Percentiles rank a stretch among this genome's conserved stretches.
phyloP scores from a whole-genome alignment of 2,888 invertebrate genomes.

The Gryllus longicercus region DNA sequence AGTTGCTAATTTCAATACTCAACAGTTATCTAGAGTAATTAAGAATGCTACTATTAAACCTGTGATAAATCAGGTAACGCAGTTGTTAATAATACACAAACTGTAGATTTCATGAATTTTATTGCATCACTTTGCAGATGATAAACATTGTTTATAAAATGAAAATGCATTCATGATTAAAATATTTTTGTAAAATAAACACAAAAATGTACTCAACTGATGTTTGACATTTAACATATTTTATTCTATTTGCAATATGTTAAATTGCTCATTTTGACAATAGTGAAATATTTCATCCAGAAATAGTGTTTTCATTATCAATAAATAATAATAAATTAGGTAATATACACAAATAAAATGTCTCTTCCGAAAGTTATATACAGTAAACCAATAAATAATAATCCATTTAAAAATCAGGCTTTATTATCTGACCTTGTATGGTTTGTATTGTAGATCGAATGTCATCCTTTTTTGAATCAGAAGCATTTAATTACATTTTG shows the following conservation, averaged over 20 bases:
- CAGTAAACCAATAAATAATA: neutral
- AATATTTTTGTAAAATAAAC: too few relatives aligned
- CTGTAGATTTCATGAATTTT: too few relatives aligned
- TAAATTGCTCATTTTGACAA: too few relatives aligned
- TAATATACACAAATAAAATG: neutral
- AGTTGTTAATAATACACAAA: neutral
- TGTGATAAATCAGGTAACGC: slow-evolving; percentile 38
- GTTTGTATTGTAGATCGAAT: neutral
- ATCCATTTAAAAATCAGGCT: neutral
- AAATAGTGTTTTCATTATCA: too few relatives aligned
- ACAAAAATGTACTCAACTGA: too few relatives aligned
- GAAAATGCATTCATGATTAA: too few relatives aligned
- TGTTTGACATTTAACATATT: too few relatives aligned
- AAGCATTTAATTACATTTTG: neutral
- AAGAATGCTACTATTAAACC: slow-evolving; percentile 43
- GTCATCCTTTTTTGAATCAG: neutral
- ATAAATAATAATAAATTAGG: neutral
- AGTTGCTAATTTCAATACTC: slow-evolving; percentile 52
- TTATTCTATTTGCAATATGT: too few relatives aligned
- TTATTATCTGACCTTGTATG: neutral
- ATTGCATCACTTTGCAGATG: too few relatives aligned
- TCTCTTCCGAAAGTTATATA: neutral
- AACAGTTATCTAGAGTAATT: slow-evolving; percentile 49
- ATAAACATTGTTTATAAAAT: too few relatives aligned
- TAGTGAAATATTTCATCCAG: too few relatives aligned